phyloP scores from a whole-genome alignment of 2,888 invertebrate genomes.

The Aricia artaxerxes region DNA sequence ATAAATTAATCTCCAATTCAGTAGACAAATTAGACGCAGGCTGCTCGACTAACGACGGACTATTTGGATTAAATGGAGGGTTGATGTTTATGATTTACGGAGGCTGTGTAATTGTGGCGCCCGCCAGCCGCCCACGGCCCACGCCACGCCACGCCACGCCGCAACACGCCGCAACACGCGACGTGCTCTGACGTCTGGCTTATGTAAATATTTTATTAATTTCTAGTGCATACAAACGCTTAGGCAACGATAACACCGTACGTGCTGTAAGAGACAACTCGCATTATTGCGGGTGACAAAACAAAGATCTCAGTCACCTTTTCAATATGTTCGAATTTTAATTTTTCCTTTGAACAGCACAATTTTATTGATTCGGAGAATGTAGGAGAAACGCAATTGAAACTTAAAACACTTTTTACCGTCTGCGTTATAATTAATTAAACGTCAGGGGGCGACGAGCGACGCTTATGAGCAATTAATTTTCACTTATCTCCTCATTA shows the following conservation, averaged over 20 bases:
- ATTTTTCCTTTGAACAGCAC: neutral
- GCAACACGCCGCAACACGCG: slow-evolving; percentile 39
- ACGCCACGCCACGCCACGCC: slow-evolving; percentile 34
- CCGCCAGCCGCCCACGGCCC: slow-evolving; percentile 58
- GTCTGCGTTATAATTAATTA: slow-evolving; percentile 27
- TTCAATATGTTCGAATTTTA: neutral
- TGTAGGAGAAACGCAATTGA: neutral
- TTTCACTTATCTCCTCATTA: slow-evolving; percentile 53
- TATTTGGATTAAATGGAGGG: slow-evolving; percentile 80
- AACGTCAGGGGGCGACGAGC: slow-evolving; percentile 14
- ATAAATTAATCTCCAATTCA: slow-evolving; percentile 79
- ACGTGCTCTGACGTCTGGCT: slow-evolving; percentile 36
- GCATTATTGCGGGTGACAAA: neutral
- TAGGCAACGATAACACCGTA: neutral
- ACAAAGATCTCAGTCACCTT: neutral
- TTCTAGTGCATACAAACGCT: slow-evolving; percentile 24
- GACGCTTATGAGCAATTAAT: slow-evolving; percentile 51
- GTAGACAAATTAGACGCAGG: slow-evolving; percentile 79
- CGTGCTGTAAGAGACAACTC: neutral
- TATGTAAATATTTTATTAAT: slow-evolving; percentile 32
- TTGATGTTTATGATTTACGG: slow-evolving; percentile 81
- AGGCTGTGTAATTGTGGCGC: slow-evolving; percentile 77
- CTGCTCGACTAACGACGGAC: slow-evolving; percentile 79
- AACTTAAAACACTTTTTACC: slow-evolving; percentile 28
- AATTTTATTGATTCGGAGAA: neutral